A percentile compares a stretch with the other conserved stretches of the same genome.
These are phyloP conservation scores for Barypeithes pellucidus DNA, from an alignment of 2,888 invertebrate genomes.

Conservation along the genomic window DNA sequence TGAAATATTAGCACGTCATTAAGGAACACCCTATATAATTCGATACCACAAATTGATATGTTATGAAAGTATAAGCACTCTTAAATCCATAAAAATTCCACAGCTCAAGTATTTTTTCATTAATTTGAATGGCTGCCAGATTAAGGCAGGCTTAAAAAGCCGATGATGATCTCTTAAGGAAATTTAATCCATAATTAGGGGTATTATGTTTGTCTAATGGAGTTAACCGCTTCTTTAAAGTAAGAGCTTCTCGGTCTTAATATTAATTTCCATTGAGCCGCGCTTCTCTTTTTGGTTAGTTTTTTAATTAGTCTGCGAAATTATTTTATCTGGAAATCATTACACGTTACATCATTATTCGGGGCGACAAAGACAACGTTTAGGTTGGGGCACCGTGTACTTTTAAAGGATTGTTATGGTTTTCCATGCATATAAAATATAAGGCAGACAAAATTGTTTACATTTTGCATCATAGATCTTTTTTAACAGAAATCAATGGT, in stretches of 20 bases:
- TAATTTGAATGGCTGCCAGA: slow-evolving; percentile 32
- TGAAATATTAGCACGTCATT: too few species aligned
- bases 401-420: too few species aligned
- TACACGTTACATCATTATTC: too few species aligned
- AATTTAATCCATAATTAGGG: slow-evolving; percentile 58
- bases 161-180: slow-evolving; percentile 41
- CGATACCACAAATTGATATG: not conserved
- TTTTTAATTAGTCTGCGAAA: not conserved
- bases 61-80: not conserved
- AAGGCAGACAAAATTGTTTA: too few species aligned
- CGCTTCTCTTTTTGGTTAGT: not conserved
- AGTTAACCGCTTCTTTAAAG: slow-evolving; percentile 32
- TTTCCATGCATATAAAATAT: too few species aligned
- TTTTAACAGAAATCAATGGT: too few species aligned
- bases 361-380: too few species aligned
- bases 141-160: slow-evolving; percentile 32
- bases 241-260: slow-evolving; percentile 22
- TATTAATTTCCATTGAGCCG: slow-evolving; percentile 28
- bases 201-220: slow-evolving; percentile 59
- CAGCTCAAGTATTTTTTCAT: slow-evolving; percentile 33
- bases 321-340: not conserved
- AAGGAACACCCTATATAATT: too few species aligned
- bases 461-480: too few species aligned
- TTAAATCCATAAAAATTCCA: slow-evolving; percentile 19
- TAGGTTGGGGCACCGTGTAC: too few species aligned